Base-by-base conservation (phyloP, 2,113 vertebrate genomes). In the Crotalus helleri region DNA sequence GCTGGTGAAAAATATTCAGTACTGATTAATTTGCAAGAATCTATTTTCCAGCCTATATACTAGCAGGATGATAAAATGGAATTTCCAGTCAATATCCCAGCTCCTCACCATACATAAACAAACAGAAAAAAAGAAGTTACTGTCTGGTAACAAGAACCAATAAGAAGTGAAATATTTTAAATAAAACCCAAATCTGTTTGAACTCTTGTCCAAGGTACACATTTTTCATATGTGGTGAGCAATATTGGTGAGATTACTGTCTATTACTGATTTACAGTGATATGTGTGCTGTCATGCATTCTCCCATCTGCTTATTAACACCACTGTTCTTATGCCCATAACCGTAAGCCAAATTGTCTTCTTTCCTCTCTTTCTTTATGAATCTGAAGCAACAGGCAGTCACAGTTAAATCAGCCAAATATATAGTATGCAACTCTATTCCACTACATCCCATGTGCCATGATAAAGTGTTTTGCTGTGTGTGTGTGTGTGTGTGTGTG, bases 341-440 rank as follows among this genome's bases (percentile, higher is more conserved):
- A 19, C 39, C 0, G 4, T 85, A 87, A 1, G 64, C 86, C 17
- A 10, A 13, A 0, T 5, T 93, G 19, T 86, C 58, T 12, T 55
- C 46, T 64, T 49, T 69, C 5, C 19, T 57, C 46, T 49, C 3
- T 46, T 39, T 74, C 17, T 53, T 12, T 5, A 88, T 46, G 87
- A 93, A 33, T 91, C 4, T 3, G 2, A 21, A 13, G 55, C 24
- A 64, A 93, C 57, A 4, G 11, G 0, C 93, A 86, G n/a, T 49
- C 55, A 90, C 33, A 90, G 55, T 49, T 51, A 51, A 90, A 69
- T 61, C 8, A 53, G 1, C 1, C 19, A 95, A 93, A 0, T 15
- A 88, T 90, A 94, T 92, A 93, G 0, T 15, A 88, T 85, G 94
- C 93, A 94, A 93, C 95, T 94, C 93, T 91, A 95, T 92, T 94